Evolutionary conservation across 2,888 invertebrate genomes (phyloP), one percentile per base, ranked within the genome.

Genomic region (Drosophila buzzatii): DNA sequence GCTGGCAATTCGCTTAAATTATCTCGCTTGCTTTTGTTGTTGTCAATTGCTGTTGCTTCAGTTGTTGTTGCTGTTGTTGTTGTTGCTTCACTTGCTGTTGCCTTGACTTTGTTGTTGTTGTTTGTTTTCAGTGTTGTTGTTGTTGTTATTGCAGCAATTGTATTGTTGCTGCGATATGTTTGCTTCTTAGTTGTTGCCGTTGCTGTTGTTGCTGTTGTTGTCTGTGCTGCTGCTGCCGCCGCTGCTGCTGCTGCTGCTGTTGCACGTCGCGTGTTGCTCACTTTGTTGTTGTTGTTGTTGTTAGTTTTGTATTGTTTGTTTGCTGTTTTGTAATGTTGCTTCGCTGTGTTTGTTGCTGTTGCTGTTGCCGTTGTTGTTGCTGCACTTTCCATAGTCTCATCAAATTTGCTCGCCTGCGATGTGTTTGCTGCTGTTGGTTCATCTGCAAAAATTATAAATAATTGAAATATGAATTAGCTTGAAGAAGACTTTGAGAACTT

Each of bases 321-420:
- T 74, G 80, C 55, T 71, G 73, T 75, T 70, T 85, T 91, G 55
- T 91, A 85, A 76, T 88, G 89, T 66, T 88, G 89, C 64, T 79
- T 78, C 81, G 76, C 60, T 63, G 69, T 90, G 76, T 68, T 76
- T 74, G 74, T 73, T 85, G 79, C 31, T 58, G 61, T 33, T 39
- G 49, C 23, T 23, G 23, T 23, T 23, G 23, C 14, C 20, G 60
- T 20, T 55, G 55, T 41, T 81, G 80, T 69, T 78, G 80, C 90
- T 80, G 90, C 89, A 81, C 89, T 90, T 87, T 93, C 92, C 93
- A 92, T 92, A 76, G 90, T 92, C 86, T 80, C 84, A 82, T 75
- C 85, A 72, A 79, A 75, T 78, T 83, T 71, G 65, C 59, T 80
- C 69, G 69, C 70, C 74, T 80, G 81, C 79, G 79, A 78, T 81